Percentiles rank a stretch among this genome's conserved stretches.
Evolutionary conservation across 2,113 vertebrate genomes (phyloP).

Genomic region (Lathamus discolor): DNA sequence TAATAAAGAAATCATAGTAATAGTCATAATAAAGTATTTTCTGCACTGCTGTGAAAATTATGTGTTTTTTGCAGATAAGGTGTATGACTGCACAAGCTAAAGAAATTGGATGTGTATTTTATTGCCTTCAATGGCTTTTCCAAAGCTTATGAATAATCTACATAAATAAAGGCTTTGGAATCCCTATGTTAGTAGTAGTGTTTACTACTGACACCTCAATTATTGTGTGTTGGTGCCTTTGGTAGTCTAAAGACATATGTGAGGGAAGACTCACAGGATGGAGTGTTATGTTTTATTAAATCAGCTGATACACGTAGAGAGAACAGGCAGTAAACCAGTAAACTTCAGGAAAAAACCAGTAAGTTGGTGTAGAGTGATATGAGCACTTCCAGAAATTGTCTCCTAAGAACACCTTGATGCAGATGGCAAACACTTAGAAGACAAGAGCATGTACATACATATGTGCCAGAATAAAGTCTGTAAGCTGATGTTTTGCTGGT

Average conservation of each 20-base stretch:
- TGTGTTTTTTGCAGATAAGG: neutral
- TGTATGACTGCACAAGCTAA: neutral
- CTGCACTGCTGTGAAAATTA: neutral
- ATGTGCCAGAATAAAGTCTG: neutral
- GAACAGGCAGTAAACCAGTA: neutral
- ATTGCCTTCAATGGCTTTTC: neutral
- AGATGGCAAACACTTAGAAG: neutral
- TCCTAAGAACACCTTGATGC: neutral
- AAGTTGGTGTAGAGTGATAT: neutral
- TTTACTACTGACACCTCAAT: neutral
- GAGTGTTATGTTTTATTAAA: neutral
- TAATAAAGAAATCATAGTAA: neutral
- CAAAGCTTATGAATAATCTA: neutral
- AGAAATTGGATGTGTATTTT: neutral
- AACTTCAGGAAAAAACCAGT: neutral
- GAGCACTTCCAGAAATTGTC: neutral
- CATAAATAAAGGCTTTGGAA: neutral
- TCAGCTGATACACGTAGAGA: neutral
- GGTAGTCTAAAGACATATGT: neutral
- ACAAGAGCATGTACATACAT: neutral
- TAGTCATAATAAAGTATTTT: neutral
- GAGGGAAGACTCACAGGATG: neutral
- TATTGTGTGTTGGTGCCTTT: neutral
- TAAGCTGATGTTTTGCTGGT: neutral
- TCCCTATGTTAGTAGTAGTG: neutral